Evolutionary conservation across 2,113 vertebrate genomes (phyloP).

Genomic region (Trogon melanurus): DNA sequence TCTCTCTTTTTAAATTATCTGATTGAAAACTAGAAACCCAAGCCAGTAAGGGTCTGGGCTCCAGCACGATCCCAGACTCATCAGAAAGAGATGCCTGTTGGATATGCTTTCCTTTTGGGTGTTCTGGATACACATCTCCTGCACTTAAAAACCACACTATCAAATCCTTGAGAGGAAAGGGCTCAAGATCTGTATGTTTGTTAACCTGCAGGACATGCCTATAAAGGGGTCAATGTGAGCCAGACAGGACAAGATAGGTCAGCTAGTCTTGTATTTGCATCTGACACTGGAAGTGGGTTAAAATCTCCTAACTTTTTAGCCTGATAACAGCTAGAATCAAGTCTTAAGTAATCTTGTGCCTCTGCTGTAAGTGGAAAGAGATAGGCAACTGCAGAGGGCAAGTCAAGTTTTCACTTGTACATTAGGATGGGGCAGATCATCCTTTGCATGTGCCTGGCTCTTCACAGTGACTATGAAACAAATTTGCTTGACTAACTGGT

Average conservation of each 20-base stretch:
- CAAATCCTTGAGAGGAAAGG: not conserved
- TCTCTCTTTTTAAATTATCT: not conserved
- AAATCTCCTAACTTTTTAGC: not conserved
- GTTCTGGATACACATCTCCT: not conserved
- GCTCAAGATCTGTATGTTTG: not conserved
- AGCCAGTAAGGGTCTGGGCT: not conserved
- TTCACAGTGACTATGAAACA: not conserved
- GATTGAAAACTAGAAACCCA: not conserved
- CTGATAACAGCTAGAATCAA: not conserved
- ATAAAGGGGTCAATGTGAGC: fast-evolving
- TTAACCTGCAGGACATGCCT: not conserved
- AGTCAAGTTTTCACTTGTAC: not conserved
- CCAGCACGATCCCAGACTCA: fast-evolving
- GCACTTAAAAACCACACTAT: not conserved
- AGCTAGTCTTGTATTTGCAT: not conserved
- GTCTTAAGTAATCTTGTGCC: not conserved
- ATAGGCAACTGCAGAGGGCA: not conserved
- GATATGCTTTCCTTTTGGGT: not conserved
- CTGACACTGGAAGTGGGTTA: not conserved
- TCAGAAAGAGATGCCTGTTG: not conserved
- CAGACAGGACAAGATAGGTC: not conserved
- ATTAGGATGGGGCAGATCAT: not conserved
- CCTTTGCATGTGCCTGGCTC: not conserved
- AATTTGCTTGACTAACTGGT: not conserved
- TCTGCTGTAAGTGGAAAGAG: not conserved